Conservation (phyloP, 2,797 vertebrate species). For the Pyrrhura leucotis region DNA sequence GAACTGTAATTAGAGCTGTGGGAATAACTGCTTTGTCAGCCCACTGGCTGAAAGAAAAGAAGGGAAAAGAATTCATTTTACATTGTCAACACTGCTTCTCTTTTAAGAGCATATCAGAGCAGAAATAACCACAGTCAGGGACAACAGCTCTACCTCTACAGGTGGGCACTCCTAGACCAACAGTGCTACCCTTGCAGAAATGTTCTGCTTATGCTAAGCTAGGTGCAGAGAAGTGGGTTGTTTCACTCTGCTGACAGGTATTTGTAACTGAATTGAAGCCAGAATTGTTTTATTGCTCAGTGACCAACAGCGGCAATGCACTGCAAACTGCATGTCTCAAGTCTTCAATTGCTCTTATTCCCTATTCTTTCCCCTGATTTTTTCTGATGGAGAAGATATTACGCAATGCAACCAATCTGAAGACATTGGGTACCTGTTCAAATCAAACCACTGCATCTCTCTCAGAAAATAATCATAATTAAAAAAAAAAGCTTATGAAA, state of each 20-base stretch:
- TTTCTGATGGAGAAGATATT: not conserved
- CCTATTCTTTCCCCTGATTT: not conserved
- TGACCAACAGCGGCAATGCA: not conserved
- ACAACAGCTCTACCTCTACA: rapidly evolving
- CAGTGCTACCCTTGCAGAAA: not conserved
- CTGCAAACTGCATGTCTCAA: not conserved
- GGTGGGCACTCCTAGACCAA: not conserved
- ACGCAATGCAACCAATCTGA: not conserved
- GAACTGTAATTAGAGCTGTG: not conserved
- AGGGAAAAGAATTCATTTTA: not conserved
- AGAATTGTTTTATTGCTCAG: not conserved
- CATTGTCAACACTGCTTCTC: not conserved
- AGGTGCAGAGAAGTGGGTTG: not conserved
- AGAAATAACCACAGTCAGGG: not conserved
- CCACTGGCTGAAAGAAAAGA: not conserved
- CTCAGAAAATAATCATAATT: not conserved
- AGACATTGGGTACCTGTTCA: not conserved
- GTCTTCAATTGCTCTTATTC: not conserved
- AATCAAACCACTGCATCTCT: not conserved
- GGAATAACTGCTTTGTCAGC: not conserved
- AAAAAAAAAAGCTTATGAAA: not conserved
- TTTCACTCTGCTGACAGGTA: not conserved
- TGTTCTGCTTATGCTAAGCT: not conserved
- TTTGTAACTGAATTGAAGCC: not conserved
- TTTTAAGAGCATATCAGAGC: rapidly evolving